Conservation (phyloP, 2,797 vertebrate species). For the Craterocephalus amniculus region DNA sequence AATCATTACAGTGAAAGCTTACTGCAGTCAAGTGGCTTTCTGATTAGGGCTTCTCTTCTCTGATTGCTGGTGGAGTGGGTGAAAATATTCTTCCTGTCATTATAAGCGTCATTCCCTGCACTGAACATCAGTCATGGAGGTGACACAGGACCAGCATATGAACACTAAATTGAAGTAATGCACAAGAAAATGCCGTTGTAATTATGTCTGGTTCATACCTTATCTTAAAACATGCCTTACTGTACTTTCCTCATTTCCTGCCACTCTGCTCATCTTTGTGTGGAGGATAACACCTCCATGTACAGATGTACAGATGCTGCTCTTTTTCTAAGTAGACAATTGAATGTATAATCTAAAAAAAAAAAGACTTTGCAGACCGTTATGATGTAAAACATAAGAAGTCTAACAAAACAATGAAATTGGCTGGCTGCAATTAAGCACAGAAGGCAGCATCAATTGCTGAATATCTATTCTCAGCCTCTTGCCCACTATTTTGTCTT, state of each 20-base stretch:
- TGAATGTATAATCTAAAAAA: too few species aligned
- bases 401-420: constrained; percentile 52
- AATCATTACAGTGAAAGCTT: constrained; percentile 46
- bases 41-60: constrained; percentile 49
- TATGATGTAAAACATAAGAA: constrained; percentile 45
- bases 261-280: constrained; percentile 1
- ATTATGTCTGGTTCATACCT: background rate
- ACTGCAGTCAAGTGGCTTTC: constrained; percentile 49
- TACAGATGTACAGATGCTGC: background rate
- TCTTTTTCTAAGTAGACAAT: background rate
- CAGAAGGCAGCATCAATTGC: constrained; percentile 23
- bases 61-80: constrained; percentile 59
- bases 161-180: constrained; percentile 13
- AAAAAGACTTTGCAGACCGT: constrained; percentile 3
- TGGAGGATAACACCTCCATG: background rate
- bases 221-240: too few species aligned
- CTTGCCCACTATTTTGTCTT: constrained; percentile 4
- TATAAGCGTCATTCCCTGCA: constrained; percentile 31
- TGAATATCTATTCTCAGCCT: constrained; percentile 30
- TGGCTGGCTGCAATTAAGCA: constrained; percentile 43
- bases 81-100: constrained; percentile 57
- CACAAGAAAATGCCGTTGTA: background rate
- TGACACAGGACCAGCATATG: constrained; percentile 17
- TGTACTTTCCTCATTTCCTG: background rate
- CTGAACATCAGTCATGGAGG: constrained; percentile 28